Evolutionary conservation across 2,888 invertebrate species (phyloP), one percentile per base, ranked within the genome.

Genomic region (Drosophila subquinaria): DNA sequence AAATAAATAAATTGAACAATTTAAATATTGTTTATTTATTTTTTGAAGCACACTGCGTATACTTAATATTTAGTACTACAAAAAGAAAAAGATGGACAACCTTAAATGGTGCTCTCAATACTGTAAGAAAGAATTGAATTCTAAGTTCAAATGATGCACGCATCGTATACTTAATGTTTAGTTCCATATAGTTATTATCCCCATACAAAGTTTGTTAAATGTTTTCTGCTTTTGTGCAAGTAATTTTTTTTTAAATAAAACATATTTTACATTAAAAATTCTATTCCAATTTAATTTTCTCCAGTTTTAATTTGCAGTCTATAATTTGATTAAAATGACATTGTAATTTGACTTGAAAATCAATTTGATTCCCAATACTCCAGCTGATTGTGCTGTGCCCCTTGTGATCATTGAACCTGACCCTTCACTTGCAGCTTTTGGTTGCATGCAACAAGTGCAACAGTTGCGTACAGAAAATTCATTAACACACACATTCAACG

Each of bases 391-490:
- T 30, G 2, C 5, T 45, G 4, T 47, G 38, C 23, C 20, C 35
- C 48, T 48, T 55, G 20, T 36, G 50, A 36, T 40, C 40, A 30
- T 23, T 20, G 20, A 23, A 47, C 27, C 6, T 48, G 38, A 45
- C 43, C 45, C 59, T 36, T 35, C 17, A 47, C 15, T 36, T 27
- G 17, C 51, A 42, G 17, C 17, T 27, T 30, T n/a, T 20, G 23
- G 23, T 56, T 8, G 50, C 66, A 52, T 52, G 56, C 73, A 72
- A 72, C 62, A 68, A 59, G 53, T 72, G 53, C 36, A 30, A 17
- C 60, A 38, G 36, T 61, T 47, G 64, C 33, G 38, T 33, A 33
- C 20, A 38, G 38, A 30, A 60, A 66, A 73, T 62, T 42, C 60
- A 63, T 61, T 64, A 53, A 51, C 57, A 11, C 27, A 20, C 42